phyloP scores from a whole-genome alignment of 2,888 invertebrate genomes.

The Volucella inflata region DNA sequence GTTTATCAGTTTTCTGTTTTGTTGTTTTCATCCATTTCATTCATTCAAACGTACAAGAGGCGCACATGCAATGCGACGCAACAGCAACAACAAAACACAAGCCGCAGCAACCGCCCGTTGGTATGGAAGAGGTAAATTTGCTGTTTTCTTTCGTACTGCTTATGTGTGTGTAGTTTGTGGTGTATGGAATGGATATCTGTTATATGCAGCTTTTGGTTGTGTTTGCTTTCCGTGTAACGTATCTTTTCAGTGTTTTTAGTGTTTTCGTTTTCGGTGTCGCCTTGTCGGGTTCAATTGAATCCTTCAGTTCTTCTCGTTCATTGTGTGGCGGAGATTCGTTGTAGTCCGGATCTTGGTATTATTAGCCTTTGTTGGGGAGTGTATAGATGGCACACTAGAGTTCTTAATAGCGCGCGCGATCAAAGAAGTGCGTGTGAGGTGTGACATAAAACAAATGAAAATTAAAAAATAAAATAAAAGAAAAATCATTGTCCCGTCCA shows the following conservation, averaged over 20 bases:
- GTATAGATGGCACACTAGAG: neutral
- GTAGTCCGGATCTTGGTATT: neutral
- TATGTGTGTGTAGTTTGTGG: constrained; percentile 29
- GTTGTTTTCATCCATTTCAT: neutral
- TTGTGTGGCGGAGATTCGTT: constrained; percentile 32
- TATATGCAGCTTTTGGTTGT: neutral
- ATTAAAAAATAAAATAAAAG: constrained; percentile 4
- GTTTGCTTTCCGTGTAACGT: neutral
- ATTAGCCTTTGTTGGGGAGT: neutral
- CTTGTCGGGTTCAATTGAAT: constrained; percentile 26
- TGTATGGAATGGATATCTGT: constrained; percentile 23
- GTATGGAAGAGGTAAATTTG: constrained; percentile 37
- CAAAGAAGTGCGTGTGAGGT: constrained; percentile 23
- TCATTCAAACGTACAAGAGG: neutral
- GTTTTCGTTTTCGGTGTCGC: too few relatives aligned
- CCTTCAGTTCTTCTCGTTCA: constrained; percentile 51
- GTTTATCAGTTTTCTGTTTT: neutral
- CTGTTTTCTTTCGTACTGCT: constrained; percentile 8
- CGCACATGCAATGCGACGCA: constrained; percentile 32
- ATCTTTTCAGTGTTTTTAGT: too few relatives aligned
- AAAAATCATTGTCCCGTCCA: constrained; percentile 1
- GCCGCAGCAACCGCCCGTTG: neutral
- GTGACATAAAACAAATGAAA: constrained; percentile 12
- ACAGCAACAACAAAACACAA: neutral
- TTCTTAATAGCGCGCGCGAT: constrained; percentile 43